These are phyloP conservation scores for Bolinopsis microptera DNA, from an alignment of 37 sponge, comb jelly and placozoan genomes.

Conservation along the genomic window DNA sequence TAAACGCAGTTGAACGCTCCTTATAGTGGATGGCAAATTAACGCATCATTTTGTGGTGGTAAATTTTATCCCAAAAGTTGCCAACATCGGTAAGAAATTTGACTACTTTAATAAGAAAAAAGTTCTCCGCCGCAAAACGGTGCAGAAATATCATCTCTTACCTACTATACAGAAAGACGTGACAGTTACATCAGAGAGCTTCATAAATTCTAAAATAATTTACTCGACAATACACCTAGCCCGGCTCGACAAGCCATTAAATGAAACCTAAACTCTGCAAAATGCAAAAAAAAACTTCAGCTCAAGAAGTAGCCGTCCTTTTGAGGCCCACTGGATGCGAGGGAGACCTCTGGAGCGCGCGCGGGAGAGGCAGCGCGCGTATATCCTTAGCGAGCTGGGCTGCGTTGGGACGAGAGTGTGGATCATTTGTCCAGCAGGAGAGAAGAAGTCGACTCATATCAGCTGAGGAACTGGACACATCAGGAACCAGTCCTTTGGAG, in stretches of 20 bases:
- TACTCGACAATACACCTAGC: background rate
- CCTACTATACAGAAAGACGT: too few species aligned
- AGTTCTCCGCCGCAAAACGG: too few species aligned
- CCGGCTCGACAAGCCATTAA: too few species aligned
- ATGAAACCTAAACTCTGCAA: background rate
- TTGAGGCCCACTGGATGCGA: constrained; percentile 49
- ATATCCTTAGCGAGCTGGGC: constrained; percentile 59
- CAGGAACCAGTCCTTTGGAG: constrained; percentile 57
- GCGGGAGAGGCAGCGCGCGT: background rate
- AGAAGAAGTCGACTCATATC: background rate
- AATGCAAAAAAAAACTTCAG: background rate
- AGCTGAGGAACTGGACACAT: background rate
- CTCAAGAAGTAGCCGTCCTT: constrained; percentile 56
- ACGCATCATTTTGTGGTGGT: too few species aligned
- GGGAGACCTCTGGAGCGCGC: constrained; percentile 16
- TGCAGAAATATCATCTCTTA: too few species aligned
- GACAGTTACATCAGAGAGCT: background rate
- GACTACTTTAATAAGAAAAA: too few species aligned
- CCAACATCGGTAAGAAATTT: too few species aligned
- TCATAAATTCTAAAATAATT: background rate
- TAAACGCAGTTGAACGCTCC: background rate
- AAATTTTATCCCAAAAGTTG: too few species aligned
- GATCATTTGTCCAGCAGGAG: constrained; percentile 48
- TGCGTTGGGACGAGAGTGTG: background rate
- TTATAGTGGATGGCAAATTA: background rate